A percentile compares a stretch with the other conserved stretches of the same genome.
Evolutionary conservation across 2,888 invertebrate species (phyloP).

Genomic region (Temnothorax ravouxi): DNA sequence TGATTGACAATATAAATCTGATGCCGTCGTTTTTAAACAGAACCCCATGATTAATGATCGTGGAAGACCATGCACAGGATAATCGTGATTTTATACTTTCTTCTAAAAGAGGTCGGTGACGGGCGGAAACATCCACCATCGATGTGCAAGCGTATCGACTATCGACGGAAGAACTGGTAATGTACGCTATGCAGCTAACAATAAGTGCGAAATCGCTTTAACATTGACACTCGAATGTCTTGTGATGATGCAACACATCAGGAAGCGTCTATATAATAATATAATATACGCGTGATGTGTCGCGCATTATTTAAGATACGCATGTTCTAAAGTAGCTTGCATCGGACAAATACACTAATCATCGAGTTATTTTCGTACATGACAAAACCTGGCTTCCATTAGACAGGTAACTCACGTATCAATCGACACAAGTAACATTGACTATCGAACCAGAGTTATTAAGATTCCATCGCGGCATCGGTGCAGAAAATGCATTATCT

Average conservation of each 20-base stretch:
- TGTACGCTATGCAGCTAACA: not conserved
- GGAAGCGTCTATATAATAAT: not conserved
- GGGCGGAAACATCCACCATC: not conserved
- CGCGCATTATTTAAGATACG: not conserved
- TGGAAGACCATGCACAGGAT: not conserved
- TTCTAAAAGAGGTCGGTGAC: conserved; percentile 36
- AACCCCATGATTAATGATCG: not conserved
- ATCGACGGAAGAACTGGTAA: not conserved
- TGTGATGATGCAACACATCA: not conserved
- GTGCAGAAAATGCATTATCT: not conserved
- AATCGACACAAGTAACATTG: not conserved
- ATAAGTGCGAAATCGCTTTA: not conserved
- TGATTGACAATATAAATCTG: conserved; percentile 5
- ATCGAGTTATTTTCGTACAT: not conserved
- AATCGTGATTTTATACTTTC: conserved; percentile 32
- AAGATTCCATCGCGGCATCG: not conserved
- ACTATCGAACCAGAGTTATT: not conserved
- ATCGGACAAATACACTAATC: not conserved
- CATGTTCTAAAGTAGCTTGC: not conserved
- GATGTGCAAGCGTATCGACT: conserved; percentile 9
- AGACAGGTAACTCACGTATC: not conserved
- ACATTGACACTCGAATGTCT: conserved; percentile 2
- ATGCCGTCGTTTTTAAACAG: not conserved
- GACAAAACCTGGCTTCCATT: not conserved
- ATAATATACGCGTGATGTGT: not conserved